Percentiles rank a stretch among this genome's conserved stretches.
Evolutionary conservation across 1,140 invertebrate genomes (phyloP).

Genomic region (Planococcus citri): DNA sequence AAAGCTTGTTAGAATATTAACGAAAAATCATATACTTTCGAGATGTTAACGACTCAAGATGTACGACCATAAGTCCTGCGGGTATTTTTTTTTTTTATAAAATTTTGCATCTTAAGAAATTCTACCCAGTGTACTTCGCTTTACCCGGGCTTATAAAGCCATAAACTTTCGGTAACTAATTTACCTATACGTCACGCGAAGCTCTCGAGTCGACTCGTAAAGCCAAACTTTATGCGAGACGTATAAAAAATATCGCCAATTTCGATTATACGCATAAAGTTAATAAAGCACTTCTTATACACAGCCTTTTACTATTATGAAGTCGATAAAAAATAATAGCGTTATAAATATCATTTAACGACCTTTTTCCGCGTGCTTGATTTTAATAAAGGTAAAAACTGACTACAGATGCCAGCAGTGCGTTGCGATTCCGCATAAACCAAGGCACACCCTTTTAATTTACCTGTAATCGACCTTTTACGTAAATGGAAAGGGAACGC

Average conservation of each 20-base stretch:
- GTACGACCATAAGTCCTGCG: no score
- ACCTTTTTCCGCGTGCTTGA: constrained; percentile 14
- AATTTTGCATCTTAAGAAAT: no score
- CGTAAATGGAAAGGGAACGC: background rate
- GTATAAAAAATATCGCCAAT: background rate
- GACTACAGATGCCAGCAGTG: background rate
- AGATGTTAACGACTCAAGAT: no score
- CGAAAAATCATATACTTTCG: no score
- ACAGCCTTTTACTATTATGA: background rate
- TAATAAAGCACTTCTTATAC: background rate
- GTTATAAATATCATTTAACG: constrained; percentile 20
- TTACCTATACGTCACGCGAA: background rate
- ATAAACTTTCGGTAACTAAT: background rate
- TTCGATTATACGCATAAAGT: background rate
- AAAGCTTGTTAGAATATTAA: no score
- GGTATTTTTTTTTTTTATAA: no score
- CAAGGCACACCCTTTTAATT: constrained; percentile 7
- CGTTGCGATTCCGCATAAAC: background rate
- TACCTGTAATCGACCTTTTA: constrained; percentile 16
- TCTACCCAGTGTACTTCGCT: no score
- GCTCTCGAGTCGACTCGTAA: background rate
- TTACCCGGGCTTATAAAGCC: no score
- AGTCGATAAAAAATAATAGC: constrained; percentile 9
- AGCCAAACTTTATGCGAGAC: background rate
- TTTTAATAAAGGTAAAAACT: constrained; percentile 13